phyloP scores from a whole-genome alignment of 53 echinoderm and acorn worm genomes.

The Astropecten irregularis region DNA sequence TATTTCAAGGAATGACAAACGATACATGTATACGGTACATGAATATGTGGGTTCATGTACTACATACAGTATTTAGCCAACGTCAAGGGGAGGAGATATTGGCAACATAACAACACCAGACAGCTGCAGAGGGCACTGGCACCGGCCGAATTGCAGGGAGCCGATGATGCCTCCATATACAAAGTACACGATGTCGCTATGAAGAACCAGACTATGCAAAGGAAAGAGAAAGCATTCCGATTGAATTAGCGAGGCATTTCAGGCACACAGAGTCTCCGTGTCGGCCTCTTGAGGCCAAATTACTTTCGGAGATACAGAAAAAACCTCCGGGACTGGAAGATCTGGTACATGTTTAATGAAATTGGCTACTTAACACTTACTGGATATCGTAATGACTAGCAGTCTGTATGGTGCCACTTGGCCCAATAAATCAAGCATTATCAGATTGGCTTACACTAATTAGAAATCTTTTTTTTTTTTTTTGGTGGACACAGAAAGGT shows the following conservation, averaged over 20 bases:
- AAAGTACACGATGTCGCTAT: not conserved
- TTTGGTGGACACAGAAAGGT: too few relatives aligned
- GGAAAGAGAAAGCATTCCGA: constrained; percentile 11
- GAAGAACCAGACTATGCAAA: too few relatives aligned
- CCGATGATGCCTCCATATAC: not conserved
- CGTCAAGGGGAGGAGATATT: not conserved
- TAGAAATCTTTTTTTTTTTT: not conserved
- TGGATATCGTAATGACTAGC: not conserved
- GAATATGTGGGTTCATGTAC: too few relatives aligned
- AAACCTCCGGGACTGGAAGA: too few relatives aligned
- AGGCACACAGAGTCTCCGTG: constrained; percentile 18
- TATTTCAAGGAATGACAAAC: not conserved
- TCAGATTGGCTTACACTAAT: constrained; percentile 43
- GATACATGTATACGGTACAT: too few relatives aligned
- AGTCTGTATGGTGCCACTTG: constrained; percentile 3
- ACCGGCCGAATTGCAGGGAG: constrained; percentile 10
- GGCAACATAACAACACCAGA: not conserved
- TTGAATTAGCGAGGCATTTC: constrained; percentile 32
- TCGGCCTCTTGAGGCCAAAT: constrained; percentile 24
- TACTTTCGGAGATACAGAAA: too few relatives aligned
- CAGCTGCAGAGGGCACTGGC: constrained; percentile 17
- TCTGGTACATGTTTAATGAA: too few relatives aligned
- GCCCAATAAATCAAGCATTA: constrained; percentile 41
- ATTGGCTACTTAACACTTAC: constrained; percentile 28
- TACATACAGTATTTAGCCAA: not conserved